Percentiles rank a stretch among this genome's conserved stretches.
These are phyloP conservation scores for Cherax destructor DNA, from an alignment of 1,140 invertebrate genomes.

Conservation along the genomic window DNA sequence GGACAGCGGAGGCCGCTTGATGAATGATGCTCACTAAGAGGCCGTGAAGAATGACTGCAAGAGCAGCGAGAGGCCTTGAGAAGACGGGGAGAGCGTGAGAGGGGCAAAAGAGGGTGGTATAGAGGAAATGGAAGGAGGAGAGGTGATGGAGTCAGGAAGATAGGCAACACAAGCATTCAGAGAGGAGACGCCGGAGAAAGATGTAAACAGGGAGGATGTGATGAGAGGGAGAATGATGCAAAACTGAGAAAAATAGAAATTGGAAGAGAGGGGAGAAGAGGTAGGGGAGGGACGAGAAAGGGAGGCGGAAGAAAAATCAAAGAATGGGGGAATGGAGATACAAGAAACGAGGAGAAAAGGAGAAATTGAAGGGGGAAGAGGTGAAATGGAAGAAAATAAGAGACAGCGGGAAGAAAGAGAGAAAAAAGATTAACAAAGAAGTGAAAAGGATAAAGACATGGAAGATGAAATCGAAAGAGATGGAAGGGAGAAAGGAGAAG, in stretches of 20 bases:
- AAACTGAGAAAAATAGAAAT: background rate
- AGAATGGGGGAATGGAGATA: too few relatives aligned
- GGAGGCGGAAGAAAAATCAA: too few relatives aligned
- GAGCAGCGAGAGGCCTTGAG: background rate
- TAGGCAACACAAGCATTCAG: background rate
- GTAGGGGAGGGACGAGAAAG: too few relatives aligned
- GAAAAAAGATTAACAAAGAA: too few relatives aligned
- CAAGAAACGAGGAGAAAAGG: too few relatives aligned
- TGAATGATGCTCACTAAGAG: conserved; percentile 28
- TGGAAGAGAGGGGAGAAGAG: background rate
- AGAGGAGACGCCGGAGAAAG: background rate
- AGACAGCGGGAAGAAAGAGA: too few relatives aligned
- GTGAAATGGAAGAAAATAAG: too few relatives aligned
- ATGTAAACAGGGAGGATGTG: background rate
- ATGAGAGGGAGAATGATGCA: background rate
- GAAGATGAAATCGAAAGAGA: too few relatives aligned
- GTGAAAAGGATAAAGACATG: too few relatives aligned
- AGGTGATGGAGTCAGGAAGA: background rate
- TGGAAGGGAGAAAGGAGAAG: too few relatives aligned
- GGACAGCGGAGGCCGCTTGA: conserved; percentile 26
- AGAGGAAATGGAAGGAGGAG: background rate
- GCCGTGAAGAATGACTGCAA: background rate
- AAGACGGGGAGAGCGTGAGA: background rate
- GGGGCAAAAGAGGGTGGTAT: background rate
- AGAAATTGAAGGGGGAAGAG: too few relatives aligned